Evolutionary conservation across 2,113 vertebrate genomes (phyloP).

Genomic region (Castor canadensis): DNA sequence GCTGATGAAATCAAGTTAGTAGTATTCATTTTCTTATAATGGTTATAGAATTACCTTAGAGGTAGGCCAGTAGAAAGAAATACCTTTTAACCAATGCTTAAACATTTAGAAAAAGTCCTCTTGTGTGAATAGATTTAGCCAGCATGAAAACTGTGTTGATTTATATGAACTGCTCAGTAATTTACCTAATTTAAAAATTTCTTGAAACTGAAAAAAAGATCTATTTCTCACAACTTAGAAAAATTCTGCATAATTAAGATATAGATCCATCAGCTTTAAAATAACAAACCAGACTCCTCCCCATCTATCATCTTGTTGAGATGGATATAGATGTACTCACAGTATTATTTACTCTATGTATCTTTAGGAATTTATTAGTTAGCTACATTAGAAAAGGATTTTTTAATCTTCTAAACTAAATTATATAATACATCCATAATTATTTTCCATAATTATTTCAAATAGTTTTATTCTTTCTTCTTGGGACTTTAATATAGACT

Average conservation of each 20-base stretch:
- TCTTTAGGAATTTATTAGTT: background rate
- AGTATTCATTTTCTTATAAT: background rate
- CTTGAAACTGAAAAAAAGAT: constrained; percentile 32
- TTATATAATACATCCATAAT: background rate
- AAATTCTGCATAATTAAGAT: background rate
- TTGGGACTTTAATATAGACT: background rate
- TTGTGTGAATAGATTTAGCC: background rate
- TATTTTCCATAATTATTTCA: background rate
- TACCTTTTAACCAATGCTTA: background rate
- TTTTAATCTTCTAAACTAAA: constrained; percentile 37
- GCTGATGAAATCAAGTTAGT: background rate
- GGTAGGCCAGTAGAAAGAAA: background rate
- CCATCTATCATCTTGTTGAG: background rate
- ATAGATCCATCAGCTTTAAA: background rate
- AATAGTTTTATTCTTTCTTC: background rate
- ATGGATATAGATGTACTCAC: background rate
- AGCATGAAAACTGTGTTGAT: background rate
- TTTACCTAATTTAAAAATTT: background rate
- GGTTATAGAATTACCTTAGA: background rate
- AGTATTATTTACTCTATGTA: background rate
- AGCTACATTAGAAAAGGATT: background rate
- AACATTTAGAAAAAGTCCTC: constrained; percentile 39
- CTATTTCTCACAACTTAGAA: constrained; percentile 8
- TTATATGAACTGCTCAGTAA: background rate
- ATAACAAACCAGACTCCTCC: background rate